Base-by-base conservation (phyloP, 2,113 vertebrate species). In the Lutjanus erythropterus region DNA sequence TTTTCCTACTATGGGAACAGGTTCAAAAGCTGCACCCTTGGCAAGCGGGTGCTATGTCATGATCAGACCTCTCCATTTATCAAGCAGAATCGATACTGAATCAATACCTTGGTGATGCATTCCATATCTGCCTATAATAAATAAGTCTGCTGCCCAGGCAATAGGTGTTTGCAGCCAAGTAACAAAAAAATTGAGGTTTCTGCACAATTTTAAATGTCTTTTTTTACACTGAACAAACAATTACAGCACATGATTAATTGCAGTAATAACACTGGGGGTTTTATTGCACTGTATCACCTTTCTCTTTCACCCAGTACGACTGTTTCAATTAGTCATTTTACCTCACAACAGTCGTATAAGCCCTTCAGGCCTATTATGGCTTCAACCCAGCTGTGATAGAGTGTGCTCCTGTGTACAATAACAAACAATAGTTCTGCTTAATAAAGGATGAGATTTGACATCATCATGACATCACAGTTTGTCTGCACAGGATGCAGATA, bases 361-460 rank as follows among this genome's bases (percentile, higher is more conserved):
- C 85, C 85, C 83, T 90, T 89, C 80, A 89, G 90, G 91, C 91
- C 90, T 83, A 42, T 59, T 71, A 82, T 86, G 74, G 75, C 86
- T 84, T 91, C 86, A 89, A 6, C 0, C 89, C 85, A 91, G 77
- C 74, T 88, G 19, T 93, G 89, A 95, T 93, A 72, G 39, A 95
- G 75, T 82, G 31, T 56, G 84, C 39, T 56, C 87, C 75, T 67
- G 76, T 79, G 84, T 93, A 88, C n/a, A 92, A 94, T 91, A 94
- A 89, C 72, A 93, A 91, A 85, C 84, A 79, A 6, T 29, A 49
- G 37, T 39, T 56, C 79, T 81, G 82, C 69, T 89, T 89, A 89
- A 88, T 91, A 90, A 75, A 71, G 64, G 25, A 41, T 41, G 39
- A 31, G n/a, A 2, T 33, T 27, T 49, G 19, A 80, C n/a, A n/a